Conservation (phyloP, 2,113 vertebrate genomes). For the Aleadryas rufinucha region DNA sequence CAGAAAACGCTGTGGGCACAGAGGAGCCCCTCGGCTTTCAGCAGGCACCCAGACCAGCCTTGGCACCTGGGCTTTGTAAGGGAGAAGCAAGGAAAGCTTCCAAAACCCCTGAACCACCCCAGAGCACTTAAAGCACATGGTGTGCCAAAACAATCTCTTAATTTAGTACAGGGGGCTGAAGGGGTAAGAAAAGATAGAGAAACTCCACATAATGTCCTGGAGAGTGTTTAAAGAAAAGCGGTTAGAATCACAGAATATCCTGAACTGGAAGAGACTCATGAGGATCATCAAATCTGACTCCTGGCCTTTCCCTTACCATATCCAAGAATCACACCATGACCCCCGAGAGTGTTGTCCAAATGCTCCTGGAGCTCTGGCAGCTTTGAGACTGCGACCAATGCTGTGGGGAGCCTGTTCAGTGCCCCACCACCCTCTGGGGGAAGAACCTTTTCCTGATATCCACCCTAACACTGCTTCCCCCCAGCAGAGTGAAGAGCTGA, state of each 20-base stretch:
- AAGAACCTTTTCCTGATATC: not conserved
- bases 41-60: not conserved
- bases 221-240: not conserved
- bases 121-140: not conserved
- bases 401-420: not conserved
- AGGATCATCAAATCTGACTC: not conserved
- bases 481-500: not conserved
- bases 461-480: not conserved
- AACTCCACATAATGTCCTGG: not conserved
- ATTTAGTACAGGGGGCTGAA: not conserved
- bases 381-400: not conserved
- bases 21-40: not conserved
- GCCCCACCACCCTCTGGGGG: not conserved
- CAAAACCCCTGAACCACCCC: not conserved
- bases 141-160: not conserved
- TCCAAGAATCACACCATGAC: not conserved
- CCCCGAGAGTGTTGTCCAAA: not conserved
- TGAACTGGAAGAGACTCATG: not conserved
- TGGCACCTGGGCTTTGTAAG: not conserved
- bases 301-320: not conserved
- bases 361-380: not conserved
- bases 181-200: not conserved
- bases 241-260: not conserved
- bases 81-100: not conserved
- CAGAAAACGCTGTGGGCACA: not conserved